Conservation (phyloP, 2,888 invertebrate species). For the Willowsia nigromaculata region DNA sequence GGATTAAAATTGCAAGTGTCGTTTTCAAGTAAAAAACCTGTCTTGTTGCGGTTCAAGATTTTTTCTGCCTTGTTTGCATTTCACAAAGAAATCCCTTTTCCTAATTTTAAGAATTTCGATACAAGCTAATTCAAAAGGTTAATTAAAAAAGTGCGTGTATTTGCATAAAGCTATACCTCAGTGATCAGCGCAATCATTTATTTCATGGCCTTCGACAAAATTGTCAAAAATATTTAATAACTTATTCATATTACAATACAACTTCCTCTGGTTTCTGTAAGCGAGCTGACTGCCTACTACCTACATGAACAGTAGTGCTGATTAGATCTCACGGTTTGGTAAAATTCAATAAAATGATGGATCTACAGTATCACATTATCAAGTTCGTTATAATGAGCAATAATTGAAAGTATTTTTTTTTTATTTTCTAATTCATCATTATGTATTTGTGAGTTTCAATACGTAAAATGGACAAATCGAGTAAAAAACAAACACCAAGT, state of each 20-base stretch:
- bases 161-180: neutral
- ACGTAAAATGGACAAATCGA: neutral
- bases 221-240: constrained; percentile 8
- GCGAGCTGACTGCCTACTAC: neutral
- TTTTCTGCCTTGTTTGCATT: neutral
- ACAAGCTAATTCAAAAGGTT: neutral
- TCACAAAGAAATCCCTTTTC: constrained; percentile 4
- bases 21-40: constrained; percentile 9
- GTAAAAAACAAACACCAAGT: neutral
- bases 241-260: constrained; percentile 5
- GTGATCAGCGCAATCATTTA: neutral
- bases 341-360: neutral
- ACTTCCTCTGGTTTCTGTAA: neutral
- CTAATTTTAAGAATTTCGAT: constrained; percentile 11
- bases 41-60: neutral
- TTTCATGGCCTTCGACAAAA: neutral
- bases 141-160: neutral
- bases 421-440: neutral
- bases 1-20: constrained; percentile 6
- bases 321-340: neutral
- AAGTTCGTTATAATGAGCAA: neutral
- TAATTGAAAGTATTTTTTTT: neutral
- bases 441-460: neutral
- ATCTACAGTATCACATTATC: neutral
- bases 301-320: no score